phyloP scores from a whole-genome alignment of 2,888 invertebrate genomes.

The Melieria omissa region DNA sequence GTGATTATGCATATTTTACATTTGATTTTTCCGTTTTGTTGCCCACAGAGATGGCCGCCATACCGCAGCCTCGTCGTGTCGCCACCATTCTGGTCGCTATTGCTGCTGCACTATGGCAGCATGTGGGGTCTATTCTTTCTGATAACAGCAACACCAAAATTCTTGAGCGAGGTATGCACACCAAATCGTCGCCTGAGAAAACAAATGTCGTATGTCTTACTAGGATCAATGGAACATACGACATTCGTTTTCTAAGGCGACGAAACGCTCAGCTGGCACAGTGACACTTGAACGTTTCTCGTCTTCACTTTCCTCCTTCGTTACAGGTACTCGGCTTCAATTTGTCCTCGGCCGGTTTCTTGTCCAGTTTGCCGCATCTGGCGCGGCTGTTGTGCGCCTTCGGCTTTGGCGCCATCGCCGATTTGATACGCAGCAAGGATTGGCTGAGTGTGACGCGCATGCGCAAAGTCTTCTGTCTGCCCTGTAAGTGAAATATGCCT shows the following conservation, averaged over 20 bases:
- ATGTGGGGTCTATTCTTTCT: slow-evolving; percentile 82
- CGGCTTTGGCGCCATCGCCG: slow-evolving; percentile 77
- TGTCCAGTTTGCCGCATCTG: slow-evolving; percentile 78
- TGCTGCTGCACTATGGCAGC: slow-evolving; percentile 78
- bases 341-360: slow-evolving; percentile 75
- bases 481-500: slow-evolving; percentile 68
- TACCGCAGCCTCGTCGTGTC: slow-evolving; percentile 72
- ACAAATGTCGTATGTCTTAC: no score
- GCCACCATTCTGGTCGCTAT: slow-evolving; percentile 76
- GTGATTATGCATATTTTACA: not conserved
- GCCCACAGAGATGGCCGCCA: slow-evolving; percentile 73
- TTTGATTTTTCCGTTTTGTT: not conserved
- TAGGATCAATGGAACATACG: no score
- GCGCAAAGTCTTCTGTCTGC: slow-evolving; percentile 75
- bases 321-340: slow-evolving; percentile 74
- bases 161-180: slow-evolving; percentile 72
- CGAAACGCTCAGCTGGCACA: not conserved
- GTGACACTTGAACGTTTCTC: no score
- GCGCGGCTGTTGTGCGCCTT: slow-evolving; percentile 77
- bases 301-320: not conserved
- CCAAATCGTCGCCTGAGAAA: not conserved
- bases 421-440: slow-evolving; percentile 70
- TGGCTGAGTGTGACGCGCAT: slow-evolving; percentile 70
- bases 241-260: no score
- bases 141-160: slow-evolving; percentile 81